Evolutionary conservation across 2,113 vertebrate genomes (phyloP).

Genomic region (Pteruthius melanotis): DNA sequence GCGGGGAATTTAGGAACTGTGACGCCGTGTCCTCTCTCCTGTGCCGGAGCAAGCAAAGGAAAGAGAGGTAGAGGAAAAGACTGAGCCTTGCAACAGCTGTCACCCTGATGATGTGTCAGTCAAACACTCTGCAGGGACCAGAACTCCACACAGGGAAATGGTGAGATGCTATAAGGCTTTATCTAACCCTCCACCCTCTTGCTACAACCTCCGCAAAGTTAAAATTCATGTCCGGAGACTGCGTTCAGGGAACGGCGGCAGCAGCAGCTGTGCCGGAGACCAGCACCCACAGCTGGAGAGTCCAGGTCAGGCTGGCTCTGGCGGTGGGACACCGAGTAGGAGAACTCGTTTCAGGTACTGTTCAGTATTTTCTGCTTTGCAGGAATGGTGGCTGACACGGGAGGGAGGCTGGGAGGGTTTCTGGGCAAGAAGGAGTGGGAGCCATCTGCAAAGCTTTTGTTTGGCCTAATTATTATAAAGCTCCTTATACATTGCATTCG

Average conservation of each 20-base stretch:
- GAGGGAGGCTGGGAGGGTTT: neutral
- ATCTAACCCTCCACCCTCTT: slow-evolving; percentile 73
- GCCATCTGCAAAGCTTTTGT: slow-evolving; percentile 62
- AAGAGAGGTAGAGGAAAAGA: slow-evolving; percentile 66
- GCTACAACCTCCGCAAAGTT: slow-evolving; percentile 83
- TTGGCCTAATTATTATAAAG: slow-evolving; percentile 73
- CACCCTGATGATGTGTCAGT: slow-evolving; percentile 83
- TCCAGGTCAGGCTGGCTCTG: slow-evolving; percentile 50
- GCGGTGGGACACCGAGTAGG: slow-evolving; percentile 56
- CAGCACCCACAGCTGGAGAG: slow-evolving; percentile 61
- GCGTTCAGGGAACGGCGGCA: slow-evolving; percentile 65
- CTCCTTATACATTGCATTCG: slow-evolving; percentile 51
- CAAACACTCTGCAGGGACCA: slow-evolving; percentile 78
- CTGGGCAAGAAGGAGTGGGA: neutral
- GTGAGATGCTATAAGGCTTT: slow-evolving; percentile 86
- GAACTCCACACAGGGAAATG: slow-evolving; percentile 82
- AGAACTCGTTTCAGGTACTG: slow-evolving; percentile 84
- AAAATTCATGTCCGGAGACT: slow-evolving; percentile 78
- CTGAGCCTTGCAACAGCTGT: slow-evolving; percentile 47
- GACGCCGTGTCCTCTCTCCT: slow-evolving; percentile 57
- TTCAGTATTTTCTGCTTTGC: slow-evolving; percentile 14
- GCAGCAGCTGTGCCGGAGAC: slow-evolving; percentile 62
- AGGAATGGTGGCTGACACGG: neutral
- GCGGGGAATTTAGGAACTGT: slow-evolving; percentile 50
- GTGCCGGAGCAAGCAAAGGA: slow-evolving; percentile 58